Conservation (phyloP, 1,140 invertebrate species). For the Episyrphus balteatus region DNA sequence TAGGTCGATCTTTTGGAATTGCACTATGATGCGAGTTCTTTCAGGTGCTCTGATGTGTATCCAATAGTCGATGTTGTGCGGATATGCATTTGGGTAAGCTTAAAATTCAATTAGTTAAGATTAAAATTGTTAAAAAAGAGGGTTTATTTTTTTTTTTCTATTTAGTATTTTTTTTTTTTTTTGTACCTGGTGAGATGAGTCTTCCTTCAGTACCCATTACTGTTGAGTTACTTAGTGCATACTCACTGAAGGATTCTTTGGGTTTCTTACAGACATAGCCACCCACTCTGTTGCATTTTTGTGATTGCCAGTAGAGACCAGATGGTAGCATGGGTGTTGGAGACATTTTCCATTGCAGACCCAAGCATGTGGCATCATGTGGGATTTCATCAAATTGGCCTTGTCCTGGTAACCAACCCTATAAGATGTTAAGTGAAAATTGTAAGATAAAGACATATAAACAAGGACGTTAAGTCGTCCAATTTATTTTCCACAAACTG, state of each 20-base stretch:
- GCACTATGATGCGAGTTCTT: constrained; percentile 49
- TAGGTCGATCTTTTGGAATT: constrained; percentile 54
- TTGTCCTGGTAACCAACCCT: constrained; percentile 45
- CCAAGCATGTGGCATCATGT: constrained; percentile 40
- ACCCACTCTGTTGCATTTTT: constrained; percentile 44
- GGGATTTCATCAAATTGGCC: constrained; percentile 14
- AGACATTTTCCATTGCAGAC: constrained; percentile 50
- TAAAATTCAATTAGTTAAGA: constrained; percentile 32
- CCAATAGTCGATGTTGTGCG: constrained; percentile 55
- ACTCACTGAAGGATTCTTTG: constrained; percentile 10
- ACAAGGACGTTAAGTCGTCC: too few relatives aligned
- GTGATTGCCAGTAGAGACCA: constrained; percentile 50
- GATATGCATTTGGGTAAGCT: constrained; percentile 53
- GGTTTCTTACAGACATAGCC: constrained; percentile 52
- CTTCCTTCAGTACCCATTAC: constrained; percentile 42
- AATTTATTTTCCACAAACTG: too few relatives aligned
- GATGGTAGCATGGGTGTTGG: constrained; percentile 46
- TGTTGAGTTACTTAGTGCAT: constrained; percentile 25
- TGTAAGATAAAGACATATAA: too few relatives aligned
- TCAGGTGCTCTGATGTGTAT: constrained; percentile 47
- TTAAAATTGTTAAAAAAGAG: constrained; percentile 23
- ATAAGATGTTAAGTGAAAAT: constrained; percentile 3
- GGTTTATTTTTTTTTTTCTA: too few relatives aligned
- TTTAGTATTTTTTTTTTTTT: too few relatives aligned
- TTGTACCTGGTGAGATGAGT: constrained; percentile 15